Conservation (phyloP, 2,113 vertebrate species). For the Mesembrinibis cayennensis region DNA sequence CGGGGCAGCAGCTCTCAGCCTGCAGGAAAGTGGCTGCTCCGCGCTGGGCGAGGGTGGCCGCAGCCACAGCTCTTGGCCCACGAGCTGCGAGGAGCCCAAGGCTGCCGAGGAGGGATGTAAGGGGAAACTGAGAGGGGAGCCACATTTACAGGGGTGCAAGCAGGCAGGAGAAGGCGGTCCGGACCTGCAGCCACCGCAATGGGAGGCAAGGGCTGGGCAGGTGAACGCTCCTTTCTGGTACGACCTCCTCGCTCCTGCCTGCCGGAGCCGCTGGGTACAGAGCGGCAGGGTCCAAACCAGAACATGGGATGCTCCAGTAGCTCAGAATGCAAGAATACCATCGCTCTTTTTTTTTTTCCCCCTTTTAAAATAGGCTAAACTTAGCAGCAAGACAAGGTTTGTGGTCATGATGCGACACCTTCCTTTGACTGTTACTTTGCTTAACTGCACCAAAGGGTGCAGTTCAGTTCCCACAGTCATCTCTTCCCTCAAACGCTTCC, state of each 20-base stretch:
- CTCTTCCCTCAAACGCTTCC: background rate
- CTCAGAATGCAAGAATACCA: background rate
- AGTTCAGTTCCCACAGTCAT: background rate
- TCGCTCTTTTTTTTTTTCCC: background rate
- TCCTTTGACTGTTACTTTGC: background rate
- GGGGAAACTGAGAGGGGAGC: background rate
- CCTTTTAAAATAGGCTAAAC: background rate
- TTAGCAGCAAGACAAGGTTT: background rate
- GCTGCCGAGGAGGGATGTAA: background rate
- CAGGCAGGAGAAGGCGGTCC: background rate
- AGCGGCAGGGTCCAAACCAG: background rate
- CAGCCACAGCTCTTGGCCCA: background rate
- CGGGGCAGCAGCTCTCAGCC: background rate
- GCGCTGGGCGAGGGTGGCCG: rapidly evolving
- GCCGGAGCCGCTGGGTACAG: background rate
- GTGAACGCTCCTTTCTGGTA: background rate
- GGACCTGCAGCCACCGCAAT: background rate
- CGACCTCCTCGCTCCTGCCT: background rate
- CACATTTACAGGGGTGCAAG: background rate
- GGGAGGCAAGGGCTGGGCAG: background rate
- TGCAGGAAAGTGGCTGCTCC: rapidly evolving
- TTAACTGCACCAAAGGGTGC: background rate
- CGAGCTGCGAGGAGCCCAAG: background rate
- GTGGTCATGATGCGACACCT: background rate
- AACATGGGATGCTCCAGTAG: background rate